Conservation (phyloP, 2,113 vertebrate genomes). For the Hemiprocne comata region DNA sequence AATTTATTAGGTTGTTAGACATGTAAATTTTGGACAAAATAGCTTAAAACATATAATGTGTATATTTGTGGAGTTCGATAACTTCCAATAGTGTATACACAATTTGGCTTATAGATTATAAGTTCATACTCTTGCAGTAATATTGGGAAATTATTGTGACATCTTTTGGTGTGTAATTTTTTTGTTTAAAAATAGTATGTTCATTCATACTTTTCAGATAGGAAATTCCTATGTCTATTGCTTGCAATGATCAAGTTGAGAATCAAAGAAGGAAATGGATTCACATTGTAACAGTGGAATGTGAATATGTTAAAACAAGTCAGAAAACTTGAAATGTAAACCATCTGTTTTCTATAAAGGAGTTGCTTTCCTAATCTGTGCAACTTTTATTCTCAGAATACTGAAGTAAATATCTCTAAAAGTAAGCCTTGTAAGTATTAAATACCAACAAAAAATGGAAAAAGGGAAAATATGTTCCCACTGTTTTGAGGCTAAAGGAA, state of each 20-base stretch:
- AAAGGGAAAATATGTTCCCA: not conserved
- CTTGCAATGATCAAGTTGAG: not conserved
- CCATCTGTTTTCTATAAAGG: conserved; percentile 4
- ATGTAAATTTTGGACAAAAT: not conserved
- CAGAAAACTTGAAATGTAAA: not conserved
- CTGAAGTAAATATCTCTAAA: not conserved
- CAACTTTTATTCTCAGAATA: not conserved
- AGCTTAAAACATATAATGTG: not conserved
- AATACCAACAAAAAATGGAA: not conserved
- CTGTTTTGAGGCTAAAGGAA: not conserved
- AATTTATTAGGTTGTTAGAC: not conserved
- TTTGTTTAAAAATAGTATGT: not conserved
- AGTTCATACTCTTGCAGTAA: not conserved
- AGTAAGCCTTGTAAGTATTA: not conserved
- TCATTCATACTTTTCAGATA: not conserved
- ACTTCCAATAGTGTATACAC: not conserved
- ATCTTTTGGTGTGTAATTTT: not conserved
- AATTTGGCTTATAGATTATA: not conserved
- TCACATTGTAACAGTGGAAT: not conserved
- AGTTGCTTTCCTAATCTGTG: not conserved
- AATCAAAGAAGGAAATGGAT: not conserved
- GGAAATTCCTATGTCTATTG: not conserved
- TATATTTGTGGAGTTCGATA: not conserved
- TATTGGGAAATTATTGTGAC: not conserved
- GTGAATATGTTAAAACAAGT: not conserved